phyloP scores from a whole-genome alignment of 1,140 invertebrate species.

The Acromyrmex charruanus region DNA sequence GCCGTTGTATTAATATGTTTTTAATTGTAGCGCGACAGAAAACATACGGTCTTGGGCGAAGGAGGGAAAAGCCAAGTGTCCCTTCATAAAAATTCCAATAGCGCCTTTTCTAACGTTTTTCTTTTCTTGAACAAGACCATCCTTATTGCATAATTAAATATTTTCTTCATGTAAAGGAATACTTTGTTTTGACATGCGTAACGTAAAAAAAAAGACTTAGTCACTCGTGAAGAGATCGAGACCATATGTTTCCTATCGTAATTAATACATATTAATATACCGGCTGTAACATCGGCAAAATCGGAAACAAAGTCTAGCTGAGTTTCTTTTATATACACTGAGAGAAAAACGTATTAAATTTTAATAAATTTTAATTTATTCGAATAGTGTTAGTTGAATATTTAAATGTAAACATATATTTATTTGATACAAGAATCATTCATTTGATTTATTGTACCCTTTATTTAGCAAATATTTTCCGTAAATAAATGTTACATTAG shows the following conservation, averaged over 20 bases:
- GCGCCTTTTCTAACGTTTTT: conserved; percentile 27
- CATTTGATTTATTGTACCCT: too few relatives aligned
- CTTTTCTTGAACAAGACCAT: not conserved
- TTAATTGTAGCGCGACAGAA: conserved; percentile 76
- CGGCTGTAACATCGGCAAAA: conserved; percentile 3
- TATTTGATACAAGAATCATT: too few relatives aligned
- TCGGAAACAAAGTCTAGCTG: conserved; percentile 14
- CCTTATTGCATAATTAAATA: conserved; percentile 20
- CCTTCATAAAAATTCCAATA: conserved; percentile 56
- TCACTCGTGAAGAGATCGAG: not conserved
- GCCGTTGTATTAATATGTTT: conserved; percentile 74
- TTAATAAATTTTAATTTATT: too few relatives aligned
- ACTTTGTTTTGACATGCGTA: conserved; percentile 7
- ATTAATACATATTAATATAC: conserved; percentile 76
- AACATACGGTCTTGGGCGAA: conserved; percentile 57
- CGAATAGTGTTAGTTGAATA: too few relatives aligned
- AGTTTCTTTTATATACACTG: conserved; percentile 46
- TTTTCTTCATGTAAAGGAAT: not conserved
- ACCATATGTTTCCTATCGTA: conserved; percentile 71
- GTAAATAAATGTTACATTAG: too few relatives aligned
- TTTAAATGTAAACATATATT: too few relatives aligned
- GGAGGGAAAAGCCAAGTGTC: conserved; percentile 13
- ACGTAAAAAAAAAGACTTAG: not conserved
- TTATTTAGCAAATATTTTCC: too few relatives aligned
- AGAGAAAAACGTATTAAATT: too few relatives aligned